Base-by-base conservation (phyloP, 2,888 invertebrate species). In the Melanchra persicariae region DNA sequence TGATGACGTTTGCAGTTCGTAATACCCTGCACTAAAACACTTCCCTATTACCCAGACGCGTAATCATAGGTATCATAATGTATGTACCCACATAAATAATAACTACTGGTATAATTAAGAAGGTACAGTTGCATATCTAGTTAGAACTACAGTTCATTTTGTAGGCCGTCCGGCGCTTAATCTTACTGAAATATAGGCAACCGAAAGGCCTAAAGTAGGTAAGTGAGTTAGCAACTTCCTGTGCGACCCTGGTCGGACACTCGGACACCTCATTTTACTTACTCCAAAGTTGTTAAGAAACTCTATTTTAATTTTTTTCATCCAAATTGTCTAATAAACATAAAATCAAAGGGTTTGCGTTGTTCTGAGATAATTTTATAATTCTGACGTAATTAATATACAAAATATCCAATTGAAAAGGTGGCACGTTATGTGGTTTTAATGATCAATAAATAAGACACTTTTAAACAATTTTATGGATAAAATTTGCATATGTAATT, bases 401-500 rank as follows among this genome's bases (percentile, higher is more conserved):
- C 37, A 58, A 40, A 58, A 37, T 7, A 8, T 15, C 8, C n/a
- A 19, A 7, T 34, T 34, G 1, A 51, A 49, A 51, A 63, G 10
- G 2, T 22, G 15, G 17, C 19, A 43, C 24, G 0, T 17, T n/a
- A 51, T 15, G 24, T 26, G 24, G 34, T 62, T 43, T 45, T 30
- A 54, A 76, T 30, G 17, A 77, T 54, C 22, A 67, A 68, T 54
- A 54, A 67, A 47, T 47, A 24, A 40, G 26, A 22, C 26, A 47
- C 8, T 54, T 47, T 15, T n/a, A 40, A 55, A 40, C 37, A 19
- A 49, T 47, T 40, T 34, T n/a, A 55, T 49, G 10, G 9, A 30
- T 7, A 40, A 37, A 54, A 69, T 77, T n/a, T 34, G 34, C 49
- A 55, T 55, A 22, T 4, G n/a, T 66, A 77, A 49, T 76, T 66